A percentile compares a stretch with the other conserved stretches of the same genome.
phyloP scores from a whole-genome alignment of 2,888 invertebrate species.

The Oscheius sp. region DNA sequence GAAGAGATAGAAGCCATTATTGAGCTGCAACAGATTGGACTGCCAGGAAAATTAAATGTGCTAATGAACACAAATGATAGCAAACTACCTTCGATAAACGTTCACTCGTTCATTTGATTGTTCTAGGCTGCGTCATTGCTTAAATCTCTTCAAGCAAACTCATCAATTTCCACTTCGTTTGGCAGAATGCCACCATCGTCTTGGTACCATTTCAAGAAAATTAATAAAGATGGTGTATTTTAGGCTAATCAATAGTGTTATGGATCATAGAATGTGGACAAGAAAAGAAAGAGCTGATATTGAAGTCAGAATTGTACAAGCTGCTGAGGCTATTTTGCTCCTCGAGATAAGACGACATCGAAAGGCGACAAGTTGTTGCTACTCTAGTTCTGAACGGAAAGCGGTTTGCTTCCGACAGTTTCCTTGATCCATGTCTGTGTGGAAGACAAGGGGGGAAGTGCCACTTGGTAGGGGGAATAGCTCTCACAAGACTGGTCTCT shows the following conservation, averaged over 20 bases:
- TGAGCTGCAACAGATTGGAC: constrained; percentile 58
- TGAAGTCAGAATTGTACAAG: constrained; percentile 38
- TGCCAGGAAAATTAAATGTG: neutral
- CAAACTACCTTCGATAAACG: neutral
- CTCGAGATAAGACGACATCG: no score
- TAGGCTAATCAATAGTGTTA: constrained; percentile 38
- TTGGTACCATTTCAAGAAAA: constrained; percentile 60
- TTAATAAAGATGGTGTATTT: constrained; percentile 37
- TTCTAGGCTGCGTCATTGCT: neutral
- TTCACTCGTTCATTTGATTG: neutral
- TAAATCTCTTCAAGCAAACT: neutral
- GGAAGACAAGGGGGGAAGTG: no score
- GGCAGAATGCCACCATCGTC: constrained; percentile 55
- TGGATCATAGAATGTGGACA: constrained; percentile 39
- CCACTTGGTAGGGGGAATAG: no score
- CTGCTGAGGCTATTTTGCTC: constrained; percentile 35
- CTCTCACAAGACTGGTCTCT: no score
- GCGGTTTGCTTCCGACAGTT: no score
- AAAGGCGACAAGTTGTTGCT: no score
- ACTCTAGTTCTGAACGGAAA: no score
- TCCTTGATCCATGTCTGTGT: no score
- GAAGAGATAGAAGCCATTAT: constrained; percentile 45
- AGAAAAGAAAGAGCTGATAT: constrained; percentile 20
- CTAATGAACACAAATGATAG: neutral
- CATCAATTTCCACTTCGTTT: neutral